Conservation (phyloP, 2,888 invertebrate genomes). For the Leptinotarsa peninsularis region DNA sequence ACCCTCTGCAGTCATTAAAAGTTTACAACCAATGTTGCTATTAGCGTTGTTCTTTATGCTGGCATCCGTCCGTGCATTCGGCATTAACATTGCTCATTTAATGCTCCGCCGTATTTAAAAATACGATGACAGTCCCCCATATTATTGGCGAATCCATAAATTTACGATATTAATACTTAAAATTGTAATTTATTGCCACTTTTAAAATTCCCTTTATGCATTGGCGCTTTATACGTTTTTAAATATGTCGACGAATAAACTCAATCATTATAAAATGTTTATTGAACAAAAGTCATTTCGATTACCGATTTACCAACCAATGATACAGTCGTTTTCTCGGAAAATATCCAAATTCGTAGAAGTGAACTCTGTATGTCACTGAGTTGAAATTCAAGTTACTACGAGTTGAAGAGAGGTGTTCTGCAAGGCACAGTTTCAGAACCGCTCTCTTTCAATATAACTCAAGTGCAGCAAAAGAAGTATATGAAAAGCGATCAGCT, state of each 20-base stretch:
- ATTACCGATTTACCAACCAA: background rate
- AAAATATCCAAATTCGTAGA: too few relatives aligned
- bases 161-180: slow-evolving; percentile 60
- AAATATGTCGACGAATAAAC: slow-evolving; percentile 45
- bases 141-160: slow-evolving; percentile 61
- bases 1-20: slow-evolving; percentile 59
- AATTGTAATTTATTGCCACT: slow-evolving; percentile 61
- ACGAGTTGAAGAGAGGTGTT: too few relatives aligned
- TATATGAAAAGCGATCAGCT: too few relatives aligned
- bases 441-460: too few relatives aligned
- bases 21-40: slow-evolving; percentile 60
- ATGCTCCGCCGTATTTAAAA: slow-evolving; percentile 58
- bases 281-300: slow-evolving; percentile 34
- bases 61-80: slow-evolving; percentile 57
- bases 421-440: too few relatives aligned
- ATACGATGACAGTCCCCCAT: slow-evolving; percentile 60
- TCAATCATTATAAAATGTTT: slow-evolving; percentile 46
- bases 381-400: too few relatives aligned
- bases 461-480: too few relatives aligned
- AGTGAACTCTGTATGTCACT: too few relatives aligned
- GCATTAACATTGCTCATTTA: slow-evolving; percentile 62
- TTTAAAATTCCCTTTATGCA: slow-evolving; percentile 58
- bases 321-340: background rate
- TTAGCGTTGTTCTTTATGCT: slow-evolving; percentile 59
- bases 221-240: slow-evolving; percentile 46